These are phyloP conservation scores for Thaleichthys pacificus DNA, from an alignment of 2,797 vertebrate species.

Conservation along the genomic window DNA sequence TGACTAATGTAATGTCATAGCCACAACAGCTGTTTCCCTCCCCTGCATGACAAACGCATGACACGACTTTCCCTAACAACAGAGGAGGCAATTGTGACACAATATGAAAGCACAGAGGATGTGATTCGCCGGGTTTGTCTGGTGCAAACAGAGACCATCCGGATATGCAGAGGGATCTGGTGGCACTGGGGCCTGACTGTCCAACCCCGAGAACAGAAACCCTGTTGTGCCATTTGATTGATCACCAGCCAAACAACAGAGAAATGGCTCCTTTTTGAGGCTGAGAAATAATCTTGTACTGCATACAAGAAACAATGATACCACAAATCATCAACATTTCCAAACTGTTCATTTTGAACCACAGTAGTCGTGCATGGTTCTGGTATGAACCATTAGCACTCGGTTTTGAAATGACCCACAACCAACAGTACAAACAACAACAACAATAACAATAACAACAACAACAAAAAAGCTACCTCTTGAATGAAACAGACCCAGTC, in stretches of 20 bases:
- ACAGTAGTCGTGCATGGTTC: background rate
- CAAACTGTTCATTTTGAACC: background rate
- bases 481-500: no score
- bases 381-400: background rate
- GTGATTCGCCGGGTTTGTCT: background rate
- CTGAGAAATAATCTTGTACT: background rate
- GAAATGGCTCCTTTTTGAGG: background rate
- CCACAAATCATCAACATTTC: no score
- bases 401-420: background rate
- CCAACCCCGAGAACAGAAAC: slow-evolving; percentile 46
- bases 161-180: background rate
- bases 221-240: slow-evolving; percentile 59
- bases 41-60: background rate
- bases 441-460: background rate
- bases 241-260: slow-evolving; percentile 43
- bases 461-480: background rate
- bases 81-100: background rate
- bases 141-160: slow-evolving; percentile 1
- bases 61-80: background rate
- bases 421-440: no score
- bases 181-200: background rate
- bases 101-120: background rate
- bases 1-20: background rate
- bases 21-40: background rate
- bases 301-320: background rate